phyloP scores from a whole-genome alignment of 1,140 invertebrate genomes.

The Euwallacea similis region DNA sequence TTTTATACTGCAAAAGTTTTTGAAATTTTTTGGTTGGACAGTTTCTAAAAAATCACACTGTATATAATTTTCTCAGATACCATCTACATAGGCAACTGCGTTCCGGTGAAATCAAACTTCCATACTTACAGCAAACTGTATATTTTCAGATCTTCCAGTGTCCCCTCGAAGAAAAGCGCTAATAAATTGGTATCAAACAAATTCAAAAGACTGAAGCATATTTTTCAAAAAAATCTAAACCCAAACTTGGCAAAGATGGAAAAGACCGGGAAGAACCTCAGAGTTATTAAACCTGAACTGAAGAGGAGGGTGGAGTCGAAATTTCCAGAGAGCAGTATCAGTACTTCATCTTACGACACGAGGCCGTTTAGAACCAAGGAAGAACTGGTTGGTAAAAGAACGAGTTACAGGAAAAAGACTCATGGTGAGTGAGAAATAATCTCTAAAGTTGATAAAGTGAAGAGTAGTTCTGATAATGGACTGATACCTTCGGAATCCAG shows the following conservation, averaged over 20 bases:
- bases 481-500: too few relatives aligned
- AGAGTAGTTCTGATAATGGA: too few relatives aligned
- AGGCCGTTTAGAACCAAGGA: constrained; percentile 62
- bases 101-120: too few relatives aligned
- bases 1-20: too few relatives aligned
- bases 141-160: constrained; percentile 22
- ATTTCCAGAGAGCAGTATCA: constrained; percentile 60
- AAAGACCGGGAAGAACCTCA: constrained; percentile 23
- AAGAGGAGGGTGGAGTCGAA: constrained; percentile 26
- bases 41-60: too few relatives aligned
- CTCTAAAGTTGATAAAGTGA: too few relatives aligned
- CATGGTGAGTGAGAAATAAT: constrained; percentile 11
- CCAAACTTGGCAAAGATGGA: constrained; percentile 20
- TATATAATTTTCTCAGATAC: too few relatives aligned
- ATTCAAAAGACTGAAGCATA: constrained; percentile 50
- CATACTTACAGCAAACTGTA: too few relatives aligned
- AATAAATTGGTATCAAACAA: constrained; percentile 49
- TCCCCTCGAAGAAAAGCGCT: constrained; percentile 14
- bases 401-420: constrained; percentile 53
- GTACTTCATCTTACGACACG: constrained; percentile 62
- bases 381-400: constrained; percentile 50
- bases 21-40: too few relatives aligned
- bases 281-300: background rate
- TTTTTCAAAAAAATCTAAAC: constrained; percentile 47
- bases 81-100: too few relatives aligned